Conservation (phyloP, 2,113 vertebrate species). For the Phocoena phocoena region DNA sequence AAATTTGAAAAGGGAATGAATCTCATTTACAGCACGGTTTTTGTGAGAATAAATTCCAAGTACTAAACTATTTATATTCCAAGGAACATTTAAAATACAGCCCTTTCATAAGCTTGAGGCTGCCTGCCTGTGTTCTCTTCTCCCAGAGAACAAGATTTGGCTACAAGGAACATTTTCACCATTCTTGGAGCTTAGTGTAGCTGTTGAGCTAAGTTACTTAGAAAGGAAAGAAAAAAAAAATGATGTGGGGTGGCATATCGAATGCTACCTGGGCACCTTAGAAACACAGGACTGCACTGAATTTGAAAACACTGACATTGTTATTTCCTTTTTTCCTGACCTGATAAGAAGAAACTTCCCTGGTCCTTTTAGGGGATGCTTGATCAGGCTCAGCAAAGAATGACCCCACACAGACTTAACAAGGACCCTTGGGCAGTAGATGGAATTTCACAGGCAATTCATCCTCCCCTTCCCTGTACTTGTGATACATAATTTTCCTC, state of each 20-base stretch:
- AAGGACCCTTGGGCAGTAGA: neutral
- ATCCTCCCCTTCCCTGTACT: neutral
- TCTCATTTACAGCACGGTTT: neutral
- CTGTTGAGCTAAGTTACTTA: slow-evolving; percentile 26
- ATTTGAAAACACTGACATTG: neutral
- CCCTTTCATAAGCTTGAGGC: slow-evolving; percentile 3
- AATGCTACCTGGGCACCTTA: neutral
- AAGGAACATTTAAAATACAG: slow-evolving; percentile 52
- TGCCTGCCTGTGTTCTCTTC: slow-evolving; percentile 47
- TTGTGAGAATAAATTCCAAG: slow-evolving; percentile 38
- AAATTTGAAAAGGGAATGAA: neutral
- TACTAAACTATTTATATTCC: slow-evolving; percentile 46
- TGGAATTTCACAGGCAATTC: slow-evolving; percentile 22
- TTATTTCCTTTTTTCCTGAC: neutral
- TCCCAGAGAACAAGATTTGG: slow-evolving; percentile 54
- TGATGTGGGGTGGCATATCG: neutral
- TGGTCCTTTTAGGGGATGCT: neutral
- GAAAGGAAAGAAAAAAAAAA: neutral
- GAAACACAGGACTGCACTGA: neutral
- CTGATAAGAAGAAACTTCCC: neutral
- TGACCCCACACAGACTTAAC: neutral
- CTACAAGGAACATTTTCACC: neutral
- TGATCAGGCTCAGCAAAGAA: neutral
- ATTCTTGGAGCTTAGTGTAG: neutral
- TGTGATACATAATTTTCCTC: slow-evolving; percentile 21